Percentiles rank a stretch among this genome's conserved stretches.
Conservation (phyloP, 1,140 invertebrate species). For the Branchinecta lynchi region DNA sequence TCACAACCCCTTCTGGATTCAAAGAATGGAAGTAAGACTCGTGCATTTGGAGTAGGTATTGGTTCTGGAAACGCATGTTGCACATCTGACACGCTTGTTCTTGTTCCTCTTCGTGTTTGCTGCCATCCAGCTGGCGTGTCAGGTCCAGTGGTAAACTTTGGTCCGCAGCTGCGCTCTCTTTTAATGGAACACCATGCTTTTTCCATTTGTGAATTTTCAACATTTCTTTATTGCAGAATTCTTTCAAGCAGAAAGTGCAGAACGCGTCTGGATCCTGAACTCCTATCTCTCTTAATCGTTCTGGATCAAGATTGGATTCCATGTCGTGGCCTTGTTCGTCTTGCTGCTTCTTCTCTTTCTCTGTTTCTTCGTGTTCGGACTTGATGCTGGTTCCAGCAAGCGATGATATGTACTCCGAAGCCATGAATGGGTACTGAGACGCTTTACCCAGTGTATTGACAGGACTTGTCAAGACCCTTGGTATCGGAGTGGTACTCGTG, state of each 20-base stretch:
- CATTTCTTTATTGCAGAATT: slow-evolving; percentile 90
- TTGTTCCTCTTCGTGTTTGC: slow-evolving; percentile 27
- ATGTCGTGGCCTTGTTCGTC: slow-evolving; percentile 32
- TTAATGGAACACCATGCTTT: slow-evolving; percentile 50
- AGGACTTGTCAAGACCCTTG: slow-evolving; percentile 1
- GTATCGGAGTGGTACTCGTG: slow-evolving; percentile 8
- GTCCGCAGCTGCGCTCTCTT: slow-evolving; percentile 29
- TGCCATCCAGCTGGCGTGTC: neutral
- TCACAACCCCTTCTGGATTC: slow-evolving; percentile 21
- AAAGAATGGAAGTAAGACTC: slow-evolving; percentile 35
- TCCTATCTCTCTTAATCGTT: slow-evolving; percentile 53
- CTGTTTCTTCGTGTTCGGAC: slow-evolving; percentile 18
- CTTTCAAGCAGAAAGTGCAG: slow-evolving; percentile 86
- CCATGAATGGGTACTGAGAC: slow-evolving; percentile 12
- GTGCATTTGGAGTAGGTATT: slow-evolving; percentile 38
- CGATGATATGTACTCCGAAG: slow-evolving; percentile 15
- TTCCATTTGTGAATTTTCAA: slow-evolving; percentile 76
- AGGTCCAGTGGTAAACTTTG: slow-evolving; percentile 7
- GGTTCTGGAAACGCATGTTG: slow-evolving; percentile 39
- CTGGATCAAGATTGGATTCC: slow-evolving; percentile 43
- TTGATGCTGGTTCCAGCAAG: slow-evolving; percentile 11
- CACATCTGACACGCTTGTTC: slow-evolving; percentile 40
- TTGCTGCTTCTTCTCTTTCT: slow-evolving; percentile 16
- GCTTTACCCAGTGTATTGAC: slow-evolving; percentile 14
- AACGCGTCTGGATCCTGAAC: slow-evolving; percentile 74